Evolutionary conservation across 2,797 vertebrate species (phyloP), one percentile per base, ranked within the genome.

Genomic region (Dendrocincla tyrannina): DNA sequence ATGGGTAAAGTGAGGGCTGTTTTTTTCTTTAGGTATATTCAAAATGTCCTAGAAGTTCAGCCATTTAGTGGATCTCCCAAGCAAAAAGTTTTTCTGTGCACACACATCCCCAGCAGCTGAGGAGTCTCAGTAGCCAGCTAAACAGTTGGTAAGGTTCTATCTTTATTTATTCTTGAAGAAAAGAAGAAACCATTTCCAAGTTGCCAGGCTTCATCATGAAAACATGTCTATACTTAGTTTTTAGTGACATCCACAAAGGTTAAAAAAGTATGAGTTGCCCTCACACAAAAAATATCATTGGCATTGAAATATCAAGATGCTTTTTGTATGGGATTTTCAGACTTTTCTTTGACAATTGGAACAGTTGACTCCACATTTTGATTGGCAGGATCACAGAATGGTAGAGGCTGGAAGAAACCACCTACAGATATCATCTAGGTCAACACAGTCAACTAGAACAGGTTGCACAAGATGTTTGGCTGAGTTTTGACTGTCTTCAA

Each of bases 121-220:
- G 32, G 47, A 56, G 59, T 47, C 53, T 81, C 58, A 72, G 44
- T 37, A 91, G 53, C 44, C 81, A 80, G 59, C 24, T 17, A 35
- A 85, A 80, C 75, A 92, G 47, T 66, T 81, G 64, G 64, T 69
- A 84, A 74, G 23, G n/a, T 64, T 91, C 33, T 62, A 62, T 80
- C 73, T 93, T 86, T 64, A 69, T 58, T 76, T 84, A 76, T 70
- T n/a, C 30, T 74, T 58, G n/a, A 91, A 81, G 60, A 84, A 87
- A 94, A 81, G 50, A 93, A 89, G 41, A 95, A 93, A 86, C 4
- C 5, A 80, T 49, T 89, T 80, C 81, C 69, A 77, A 73, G 60
- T 73, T 94, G 55, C 47, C 66, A 88, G 76, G 39, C n/a, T 74
- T 84, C 52, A 62, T 87, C 85, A 84, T 60, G 56, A 81, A 83